Conservation (phyloP, 2,113 vertebrate species). For the Phycodurus eques region DNA sequence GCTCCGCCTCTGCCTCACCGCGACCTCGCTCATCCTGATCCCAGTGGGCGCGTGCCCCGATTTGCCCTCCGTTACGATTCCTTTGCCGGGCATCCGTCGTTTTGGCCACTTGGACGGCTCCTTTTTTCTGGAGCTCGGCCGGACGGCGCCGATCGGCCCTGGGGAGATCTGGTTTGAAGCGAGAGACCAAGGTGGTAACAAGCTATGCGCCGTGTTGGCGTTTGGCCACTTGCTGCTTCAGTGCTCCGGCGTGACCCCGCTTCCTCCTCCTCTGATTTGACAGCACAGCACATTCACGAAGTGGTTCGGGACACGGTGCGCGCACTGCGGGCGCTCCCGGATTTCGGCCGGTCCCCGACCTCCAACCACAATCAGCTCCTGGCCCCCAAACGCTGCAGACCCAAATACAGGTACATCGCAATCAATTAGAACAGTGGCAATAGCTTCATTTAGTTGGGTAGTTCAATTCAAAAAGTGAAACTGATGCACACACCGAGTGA, state of each 20-base stretch:
- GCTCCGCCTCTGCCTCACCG: conserved; percentile 58
- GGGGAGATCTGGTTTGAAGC: conserved; percentile 69
- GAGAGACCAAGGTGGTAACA: conserved; percentile 37
- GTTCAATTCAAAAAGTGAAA: too few relatives aligned
- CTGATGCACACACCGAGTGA: too few relatives aligned
- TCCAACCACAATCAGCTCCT: conserved; percentile 27
- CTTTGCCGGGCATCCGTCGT: conserved; percentile 54
- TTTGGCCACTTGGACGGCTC: conserved; percentile 57
- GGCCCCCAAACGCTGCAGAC: conserved; percentile 39
- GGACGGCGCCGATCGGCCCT: conserved; percentile 56
- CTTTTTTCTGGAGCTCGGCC: conserved; percentile 65
- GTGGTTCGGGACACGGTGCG: conserved; percentile 36
- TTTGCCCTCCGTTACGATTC: conserved; percentile 36
- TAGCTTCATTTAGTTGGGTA: too few relatives aligned
- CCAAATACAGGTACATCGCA: conserved; percentile 14
- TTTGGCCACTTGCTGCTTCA: too few relatives aligned
- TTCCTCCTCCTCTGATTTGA: not conserved
- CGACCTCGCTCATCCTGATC: conserved; percentile 49
- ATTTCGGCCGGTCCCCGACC: conserved; percentile 48
- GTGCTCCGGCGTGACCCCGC: not conserved
- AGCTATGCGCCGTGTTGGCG: not conserved
- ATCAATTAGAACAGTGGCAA: too few relatives aligned
- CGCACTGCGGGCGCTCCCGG: conserved; percentile 43
- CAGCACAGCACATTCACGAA: conserved; percentile 63
- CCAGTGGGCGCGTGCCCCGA: conserved; percentile 19